Evolutionary conservation across 2,113 vertebrate species (phyloP).

Genomic region (Anolis carolinensis): DNA sequence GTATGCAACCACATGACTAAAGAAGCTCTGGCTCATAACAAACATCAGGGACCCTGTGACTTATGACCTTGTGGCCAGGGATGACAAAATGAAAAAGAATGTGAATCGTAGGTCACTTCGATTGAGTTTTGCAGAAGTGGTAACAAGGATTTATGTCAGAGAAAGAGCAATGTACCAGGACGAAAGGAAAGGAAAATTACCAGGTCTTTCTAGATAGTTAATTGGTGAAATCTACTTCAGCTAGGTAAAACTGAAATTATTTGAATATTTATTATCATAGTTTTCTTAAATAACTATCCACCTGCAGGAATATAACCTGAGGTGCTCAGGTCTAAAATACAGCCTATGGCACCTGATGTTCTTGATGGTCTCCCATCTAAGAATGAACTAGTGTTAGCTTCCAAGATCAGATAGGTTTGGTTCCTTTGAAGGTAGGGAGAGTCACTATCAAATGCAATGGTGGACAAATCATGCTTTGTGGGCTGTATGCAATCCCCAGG

Average conservation of each 20-base stretch:
- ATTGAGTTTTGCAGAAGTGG: background rate
- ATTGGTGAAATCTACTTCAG: background rate
- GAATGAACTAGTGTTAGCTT: too few species aligned
- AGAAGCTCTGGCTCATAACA: constrained; percentile 1
- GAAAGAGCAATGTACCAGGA: background rate
- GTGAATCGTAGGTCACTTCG: background rate
- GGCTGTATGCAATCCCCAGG: too few species aligned
- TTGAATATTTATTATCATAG: background rate
- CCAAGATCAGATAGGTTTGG: too few species aligned
- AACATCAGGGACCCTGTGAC: background rate
- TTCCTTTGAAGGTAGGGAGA: too few species aligned
- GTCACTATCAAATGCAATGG: too few species aligned
- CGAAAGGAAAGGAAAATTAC: background rate
- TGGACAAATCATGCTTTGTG: too few species aligned
- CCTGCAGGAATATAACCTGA: too few species aligned
- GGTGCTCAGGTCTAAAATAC: too few species aligned
- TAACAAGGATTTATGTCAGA: background rate
- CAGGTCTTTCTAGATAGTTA: background rate
- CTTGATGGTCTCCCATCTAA: too few species aligned
- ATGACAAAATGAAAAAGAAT: constrained; percentile 10
- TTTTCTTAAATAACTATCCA: background rate
- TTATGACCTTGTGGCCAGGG: constrained; percentile 13
- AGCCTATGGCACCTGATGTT: too few species aligned
- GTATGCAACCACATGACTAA: background rate
- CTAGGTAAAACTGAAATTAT: background rate